Evolutionary conservation across 1,140 invertebrate species (phyloP).

Genomic region (Zophobas morio): DNA sequence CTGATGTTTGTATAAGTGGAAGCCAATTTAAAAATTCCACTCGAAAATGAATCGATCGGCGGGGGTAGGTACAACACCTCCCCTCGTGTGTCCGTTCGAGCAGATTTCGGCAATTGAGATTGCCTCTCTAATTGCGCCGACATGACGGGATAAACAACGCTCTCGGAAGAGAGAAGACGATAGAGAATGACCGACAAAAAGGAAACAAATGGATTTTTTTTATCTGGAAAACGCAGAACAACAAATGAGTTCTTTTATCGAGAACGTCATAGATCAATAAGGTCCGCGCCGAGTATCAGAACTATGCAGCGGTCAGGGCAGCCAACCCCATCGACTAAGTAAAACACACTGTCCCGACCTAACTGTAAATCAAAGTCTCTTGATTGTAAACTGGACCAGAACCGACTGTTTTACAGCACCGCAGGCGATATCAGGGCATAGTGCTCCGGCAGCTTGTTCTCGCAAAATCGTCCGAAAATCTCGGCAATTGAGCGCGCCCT

Average conservation of each 20-base stretch:
- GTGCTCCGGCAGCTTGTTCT: background rate
- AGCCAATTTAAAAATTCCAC: conserved; percentile 27
- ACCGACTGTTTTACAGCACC: conserved; percentile 38
- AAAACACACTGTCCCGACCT: conserved; percentile 45
- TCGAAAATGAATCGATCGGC: too few species aligned
- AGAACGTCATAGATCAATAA: conserved; percentile 54
- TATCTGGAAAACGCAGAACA: conserved; percentile 49
- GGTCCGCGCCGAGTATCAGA: conserved; percentile 42
- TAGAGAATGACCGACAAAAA: conserved; percentile 24
- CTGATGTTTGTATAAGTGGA: background rate
- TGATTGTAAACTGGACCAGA: conserved; percentile 45
- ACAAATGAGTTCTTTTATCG: conserved; percentile 55
- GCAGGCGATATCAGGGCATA: conserved; percentile 21
- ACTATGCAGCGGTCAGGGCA: conserved; percentile 45
- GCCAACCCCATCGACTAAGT: conserved; percentile 40
- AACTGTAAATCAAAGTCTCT: conserved; percentile 48
- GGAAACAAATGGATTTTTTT: conserved; percentile 50
- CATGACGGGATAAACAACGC: background rate
- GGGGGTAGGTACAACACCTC: too few species aligned
- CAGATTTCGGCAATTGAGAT: too few species aligned
- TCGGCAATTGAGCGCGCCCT: background rate
- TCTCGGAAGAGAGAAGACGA: background rate
- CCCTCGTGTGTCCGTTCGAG: too few species aligned
- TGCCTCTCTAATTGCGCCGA: background rate
- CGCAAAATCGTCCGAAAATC: background rate